phyloP scores from a whole-genome alignment of 2,888 invertebrate genomes.

The Drosophila pegasa region DNA sequence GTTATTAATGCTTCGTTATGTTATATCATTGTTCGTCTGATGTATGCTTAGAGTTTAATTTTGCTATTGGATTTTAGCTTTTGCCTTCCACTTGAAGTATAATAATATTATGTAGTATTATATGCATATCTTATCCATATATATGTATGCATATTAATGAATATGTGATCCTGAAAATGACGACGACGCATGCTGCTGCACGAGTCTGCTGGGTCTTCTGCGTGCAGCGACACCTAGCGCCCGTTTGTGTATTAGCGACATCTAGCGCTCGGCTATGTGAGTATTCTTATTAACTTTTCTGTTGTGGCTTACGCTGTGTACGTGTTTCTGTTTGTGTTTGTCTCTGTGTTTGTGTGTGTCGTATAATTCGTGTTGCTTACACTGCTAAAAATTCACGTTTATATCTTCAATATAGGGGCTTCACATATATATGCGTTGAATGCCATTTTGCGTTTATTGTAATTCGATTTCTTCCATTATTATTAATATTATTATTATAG shows the following conservation, averaged over 20 bases:
- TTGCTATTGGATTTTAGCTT: conserved; percentile 52
- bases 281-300: conserved; percentile 23
- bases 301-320: conserved; percentile 24
- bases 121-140: conserved; percentile 34
- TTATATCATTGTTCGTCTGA: conserved; percentile 34
- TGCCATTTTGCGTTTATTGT: conserved; percentile 50
- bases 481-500: conserved; percentile 30
- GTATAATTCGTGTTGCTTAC: conserved; percentile 72
- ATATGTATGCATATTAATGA: conserved; percentile 6
- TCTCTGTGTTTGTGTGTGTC: conserved; percentile 46
- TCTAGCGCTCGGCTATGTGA: conserved; percentile 11
- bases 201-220: conserved; percentile 29
- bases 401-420: conserved; percentile 76
- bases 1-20: conserved; percentile 34
- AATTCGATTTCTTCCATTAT: conserved; percentile 16
- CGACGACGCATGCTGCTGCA: conserved; percentile 52
- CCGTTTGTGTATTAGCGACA: conserved; percentile 10
- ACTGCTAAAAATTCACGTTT: conserved; percentile 78
- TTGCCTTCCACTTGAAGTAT: conserved; percentile 39
- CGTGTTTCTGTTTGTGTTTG: conserved; percentile 28
- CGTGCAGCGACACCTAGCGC: not conserved
- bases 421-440: conserved; percentile 57
- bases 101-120: conserved; percentile 36
- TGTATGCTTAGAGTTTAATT: conserved; percentile 52
- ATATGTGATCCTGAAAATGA: conserved; percentile 61